Evolutionary conservation across 2,888 invertebrate species (phyloP).

Genomic region (Neuroscelio doddi): DNA sequence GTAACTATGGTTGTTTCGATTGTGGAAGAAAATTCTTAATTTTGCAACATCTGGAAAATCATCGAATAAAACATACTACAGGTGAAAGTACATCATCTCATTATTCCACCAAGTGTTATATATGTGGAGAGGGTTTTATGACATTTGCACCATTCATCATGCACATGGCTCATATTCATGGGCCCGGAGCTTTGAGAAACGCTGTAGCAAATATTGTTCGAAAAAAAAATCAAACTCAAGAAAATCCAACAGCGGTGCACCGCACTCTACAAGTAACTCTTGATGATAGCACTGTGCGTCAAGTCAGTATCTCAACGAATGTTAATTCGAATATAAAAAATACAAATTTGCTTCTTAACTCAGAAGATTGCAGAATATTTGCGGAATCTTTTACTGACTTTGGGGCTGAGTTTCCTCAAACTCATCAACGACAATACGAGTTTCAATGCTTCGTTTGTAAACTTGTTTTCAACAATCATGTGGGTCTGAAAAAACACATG

Average conservation of each 20-base stretch:
- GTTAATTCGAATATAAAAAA: background rate
- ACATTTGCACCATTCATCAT: constrained; percentile 14
- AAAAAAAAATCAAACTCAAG: background rate
- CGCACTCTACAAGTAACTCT: constrained; percentile 21
- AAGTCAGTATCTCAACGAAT: constrained; percentile 22
- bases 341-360: background rate
- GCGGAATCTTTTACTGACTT: constrained; percentile 36
- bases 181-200: constrained; percentile 16
- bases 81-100: background rate
- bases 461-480: constrained; percentile 25
- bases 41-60: constrained; percentile 19
- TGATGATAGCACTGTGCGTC: constrained; percentile 28
- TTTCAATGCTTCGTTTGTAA: constrained; percentile 35
- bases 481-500: constrained; percentile 23
- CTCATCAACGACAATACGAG: background rate
- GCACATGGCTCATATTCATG: constrained; percentile 39
- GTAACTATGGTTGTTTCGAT: constrained; percentile 17
- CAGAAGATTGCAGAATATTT: constrained; percentile 6
- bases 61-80: constrained; percentile 21
- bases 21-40: constrained; percentile 23
- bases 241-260: background rate
- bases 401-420: constrained; percentile 27
- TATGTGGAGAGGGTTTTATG: constrained; percentile 25
- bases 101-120: constrained; percentile 16
- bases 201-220: background rate